Evolutionary conservation across 2,797 vertebrate species (phyloP), one percentile per base, ranked within the genome.

Genomic region (Catamblyrhynchus diadema): DNA sequence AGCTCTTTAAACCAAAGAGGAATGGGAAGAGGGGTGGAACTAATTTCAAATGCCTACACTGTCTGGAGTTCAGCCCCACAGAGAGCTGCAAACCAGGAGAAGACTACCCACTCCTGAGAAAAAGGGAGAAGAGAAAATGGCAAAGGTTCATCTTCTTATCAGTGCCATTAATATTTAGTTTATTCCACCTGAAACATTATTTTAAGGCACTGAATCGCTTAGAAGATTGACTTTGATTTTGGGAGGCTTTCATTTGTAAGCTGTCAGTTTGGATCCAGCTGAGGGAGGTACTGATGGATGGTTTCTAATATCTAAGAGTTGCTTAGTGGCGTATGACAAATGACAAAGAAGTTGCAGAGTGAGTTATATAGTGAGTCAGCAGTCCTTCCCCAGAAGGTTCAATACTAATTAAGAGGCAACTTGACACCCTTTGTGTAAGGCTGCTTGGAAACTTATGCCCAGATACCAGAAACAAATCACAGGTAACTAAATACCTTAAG

Each of bases 331-430:
- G 0, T 73, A 91, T 95, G 96, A 95, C 85, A 96, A 96, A 96
- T 88, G 95, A 94, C 82, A 93, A 94, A 91, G 89, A 89, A 94
- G 82, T 62, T 81, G 54, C 64, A 81, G 56, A 87, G 79, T 82
- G 94, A 93, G 93, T 90, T 95, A 81, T 81, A 62, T 41, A 88
- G 93, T 96, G 95, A 96, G 94, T 96, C 95, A 95, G 95, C 95
- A 96, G 61, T 86, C 64, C 86, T 90, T 93, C 86, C 87, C 77
- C 82, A 88, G 88, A 84, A 94, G 82, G 95, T 90, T 96, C 95
- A 91, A 94, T 95, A 93, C 60, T 90, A 94, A 95, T 93, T 94
- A 95, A 96, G 82, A 94, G 56, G 64, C 53, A 81, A 91, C 87
- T 81, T 8, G 6, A 90, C 86, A 94, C 33, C 22, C n/a, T 84